Evolutionary conservation across 2,888 invertebrate genomes (phyloP).

Genomic region (Pelosia muscerda): DNA sequence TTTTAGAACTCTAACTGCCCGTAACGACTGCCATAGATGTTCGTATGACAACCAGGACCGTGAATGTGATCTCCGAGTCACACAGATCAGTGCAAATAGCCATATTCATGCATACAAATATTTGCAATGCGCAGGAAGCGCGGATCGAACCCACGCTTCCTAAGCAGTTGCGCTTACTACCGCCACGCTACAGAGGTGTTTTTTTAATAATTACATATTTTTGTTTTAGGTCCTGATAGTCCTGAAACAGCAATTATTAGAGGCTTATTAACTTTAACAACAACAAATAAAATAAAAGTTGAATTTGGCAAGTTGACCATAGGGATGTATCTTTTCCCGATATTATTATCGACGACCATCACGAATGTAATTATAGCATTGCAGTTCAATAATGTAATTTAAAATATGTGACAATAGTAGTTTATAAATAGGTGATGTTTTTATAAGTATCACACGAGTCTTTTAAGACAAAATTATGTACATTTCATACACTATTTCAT

Average conservation of each 20-base stretch:
- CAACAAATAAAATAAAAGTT: neutral
- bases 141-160: no score
- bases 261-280: neutral
- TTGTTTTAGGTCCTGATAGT: slow-evolving; percentile 2
- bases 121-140: no score
- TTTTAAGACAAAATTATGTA: neutral
- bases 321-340: slow-evolving; percentile 13
- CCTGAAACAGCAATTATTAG: neutral
- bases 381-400: slow-evolving; percentile 13
- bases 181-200: no score
- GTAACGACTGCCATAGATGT: no score
- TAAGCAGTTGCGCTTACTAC: no score
- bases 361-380: slow-evolving; percentile 11
- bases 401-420: no score
- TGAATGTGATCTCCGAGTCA: no score
- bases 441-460: neutral
- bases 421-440: neutral
- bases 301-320: neutral
- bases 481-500: no score
- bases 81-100: no score
- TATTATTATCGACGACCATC: neutral
- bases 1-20: no score
- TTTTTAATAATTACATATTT: neutral
- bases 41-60: no score
- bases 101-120: no score